Base-by-base conservation (phyloP, 2,113 vertebrate genomes). In the Equus quagga region DNA sequence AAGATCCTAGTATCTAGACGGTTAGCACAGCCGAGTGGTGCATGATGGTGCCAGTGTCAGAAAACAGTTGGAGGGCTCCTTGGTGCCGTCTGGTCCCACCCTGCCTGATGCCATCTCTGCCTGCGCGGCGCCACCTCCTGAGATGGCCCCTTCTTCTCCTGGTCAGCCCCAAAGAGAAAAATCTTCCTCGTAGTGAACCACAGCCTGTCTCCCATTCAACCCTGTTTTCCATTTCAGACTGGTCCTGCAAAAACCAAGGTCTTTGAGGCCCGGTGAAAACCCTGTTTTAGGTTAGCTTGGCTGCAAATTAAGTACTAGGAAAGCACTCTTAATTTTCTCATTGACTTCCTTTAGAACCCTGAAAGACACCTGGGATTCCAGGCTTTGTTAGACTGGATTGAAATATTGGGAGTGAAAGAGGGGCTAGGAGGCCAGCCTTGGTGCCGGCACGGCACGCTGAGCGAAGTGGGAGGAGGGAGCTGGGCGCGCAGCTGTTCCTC, bases 121-220 rank as follows among this genome's bases (percentile, higher is more conserved):
- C 31, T 7, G 0, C 3, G 1, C 13, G 6, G 51, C 60, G 0
- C 17, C 15, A 11, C 56, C 46, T 62, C 62, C 60, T 0, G 1
- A 78, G 46, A 5, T 44, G 60, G 23, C 64, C 17, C 41, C 49
- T 54, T 67, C 56, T 41, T n/a, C 14, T 75, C 44, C 44, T 69
- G 24, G 51, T 13, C 24, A 18, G 31, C 21, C 8, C 79, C 6
- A 8, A 26, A 4, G 46, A 10, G 36, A 46, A 60, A 24, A 8
- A 23, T 65, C 31, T n/a, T 84, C 65, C 67, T 78, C 5, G 24
- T 23, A 26, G 41, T 64, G 28, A 87, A 51, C 82, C 44, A 6
- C 28, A 18, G n/a, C 67, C 70, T 56, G 28, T 83, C 65, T 58
- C 17, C 87, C 41, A 5, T 60, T n/a, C 87, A 73, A 0, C 41